phyloP scores from a whole-genome alignment of 1,140 invertebrate species.

The Theocolax elegans region DNA sequence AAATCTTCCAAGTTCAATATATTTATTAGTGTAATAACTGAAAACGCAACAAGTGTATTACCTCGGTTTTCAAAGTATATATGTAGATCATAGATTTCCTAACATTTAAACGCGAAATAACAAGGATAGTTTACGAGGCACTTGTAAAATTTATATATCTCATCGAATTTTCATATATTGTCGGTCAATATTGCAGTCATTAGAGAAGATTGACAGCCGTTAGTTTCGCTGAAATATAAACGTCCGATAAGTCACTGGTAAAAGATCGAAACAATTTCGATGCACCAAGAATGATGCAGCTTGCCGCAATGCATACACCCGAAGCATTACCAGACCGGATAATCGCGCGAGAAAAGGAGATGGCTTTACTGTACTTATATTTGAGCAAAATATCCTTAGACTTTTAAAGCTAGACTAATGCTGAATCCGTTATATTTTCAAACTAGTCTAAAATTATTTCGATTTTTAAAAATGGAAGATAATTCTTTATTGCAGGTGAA shows the following conservation, averaged over 20 bases:
- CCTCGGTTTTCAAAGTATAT: no score
- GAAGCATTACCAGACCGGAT: slow-evolving; percentile 1
- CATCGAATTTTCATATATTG: slow-evolving; percentile 17
- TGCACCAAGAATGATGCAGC: slow-evolving; percentile 3
- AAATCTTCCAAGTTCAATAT: no score
- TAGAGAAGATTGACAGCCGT: slow-evolving; percentile 30
- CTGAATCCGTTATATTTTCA: slow-evolving; percentile 16
- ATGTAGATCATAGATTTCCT: neutral
- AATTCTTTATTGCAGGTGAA: no score
- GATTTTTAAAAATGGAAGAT: neutral
- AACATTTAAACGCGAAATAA: slow-evolving; percentile 2
- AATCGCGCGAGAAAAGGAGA: slow-evolving; percentile 17
- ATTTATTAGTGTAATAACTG: no score
- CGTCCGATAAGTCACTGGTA: slow-evolving; percentile 24
- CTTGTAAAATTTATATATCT: neutral
- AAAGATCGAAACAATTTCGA: slow-evolving; percentile 33
- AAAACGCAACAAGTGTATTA: no score
- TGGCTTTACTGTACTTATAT: neutral
- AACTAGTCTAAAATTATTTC: neutral
- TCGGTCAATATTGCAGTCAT: slow-evolving; percentile 34
- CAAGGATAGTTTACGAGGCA: neutral
- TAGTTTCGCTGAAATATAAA: slow-evolving; percentile 12
- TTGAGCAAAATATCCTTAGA: slow-evolving; percentile 3
- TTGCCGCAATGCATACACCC: neutral
- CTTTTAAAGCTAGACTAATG: slow-evolving; percentile 21